These are phyloP conservation scores for Parazoanthus swiftii DNA, from an alignment of 92 coral and sea anemone genomes.

Conservation along the genomic window DNA sequence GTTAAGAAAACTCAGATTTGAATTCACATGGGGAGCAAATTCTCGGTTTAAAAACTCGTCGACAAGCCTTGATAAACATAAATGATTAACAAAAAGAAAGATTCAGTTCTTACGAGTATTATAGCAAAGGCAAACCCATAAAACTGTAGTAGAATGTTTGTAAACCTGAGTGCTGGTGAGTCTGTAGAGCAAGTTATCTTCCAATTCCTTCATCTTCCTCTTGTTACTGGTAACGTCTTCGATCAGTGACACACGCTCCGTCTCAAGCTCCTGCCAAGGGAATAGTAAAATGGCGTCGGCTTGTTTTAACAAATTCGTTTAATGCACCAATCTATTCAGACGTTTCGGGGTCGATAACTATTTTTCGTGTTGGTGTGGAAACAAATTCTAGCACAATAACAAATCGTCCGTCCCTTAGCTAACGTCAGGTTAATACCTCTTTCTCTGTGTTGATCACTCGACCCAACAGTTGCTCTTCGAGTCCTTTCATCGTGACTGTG, in stretches of 20 bases:
- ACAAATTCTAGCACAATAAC: too few species aligned
- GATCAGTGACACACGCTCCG: conserved; percentile 85
- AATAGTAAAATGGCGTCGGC: neutral
- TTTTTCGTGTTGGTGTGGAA: too few species aligned
- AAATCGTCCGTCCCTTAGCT: neutral
- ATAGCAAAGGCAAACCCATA: too few species aligned
- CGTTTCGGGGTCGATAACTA: too few species aligned
- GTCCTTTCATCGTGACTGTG: conserved; percentile 89
- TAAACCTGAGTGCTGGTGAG: conserved; percentile 84
- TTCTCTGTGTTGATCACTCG: conserved; percentile 91
- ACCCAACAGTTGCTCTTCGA: conserved; percentile 85
- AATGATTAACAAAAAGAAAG: too few species aligned
- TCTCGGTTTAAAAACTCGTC: too few species aligned
- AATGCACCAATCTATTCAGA: neutral
- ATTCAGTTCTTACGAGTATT: too few species aligned
- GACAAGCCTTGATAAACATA: too few species aligned
- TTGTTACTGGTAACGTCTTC: conserved; percentile 90
- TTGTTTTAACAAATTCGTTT: neutral
- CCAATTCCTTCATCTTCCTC: conserved; percentile 89
- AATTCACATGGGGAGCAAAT: too few species aligned
- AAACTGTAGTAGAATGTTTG: too few species aligned
- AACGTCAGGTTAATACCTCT: conserved; percentile 57
- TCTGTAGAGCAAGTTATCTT: conserved; percentile 80
- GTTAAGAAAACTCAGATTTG: too few species aligned
- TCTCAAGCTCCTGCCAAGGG: conserved; percentile 74